Base-by-base conservation (phyloP, 1,140 invertebrate species). In the Brevipalpus yothersi region DNA sequence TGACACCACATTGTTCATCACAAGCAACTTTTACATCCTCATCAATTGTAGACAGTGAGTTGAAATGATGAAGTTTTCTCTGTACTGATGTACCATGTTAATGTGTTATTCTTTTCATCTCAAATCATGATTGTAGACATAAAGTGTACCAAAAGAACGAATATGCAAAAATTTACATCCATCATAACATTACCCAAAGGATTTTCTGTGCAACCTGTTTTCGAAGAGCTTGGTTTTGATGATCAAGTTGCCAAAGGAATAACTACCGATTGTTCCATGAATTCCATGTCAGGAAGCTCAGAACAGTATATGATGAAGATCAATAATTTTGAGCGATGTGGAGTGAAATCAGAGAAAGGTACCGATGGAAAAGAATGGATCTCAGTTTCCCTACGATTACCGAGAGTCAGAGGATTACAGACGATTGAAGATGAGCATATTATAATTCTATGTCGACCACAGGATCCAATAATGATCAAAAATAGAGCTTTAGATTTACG, bases 371-470 rank as follows among this genome's bases (percentile, higher is more conserved):
- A 45, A 41, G 62, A 65, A 13, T 70, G 68, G 68, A 60, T 69
- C 11, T 82, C 80, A 63, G 66, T 81, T 15, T 72, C 72, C 4
- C 40, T 82, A 1, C 70, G 80, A 45, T 78, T 82, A 65, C 79
- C 80, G 10, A 69, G 73, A 4, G 73, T 81, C 41, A 61, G 69
- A 10, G 79, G 78, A 2, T 66, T 82, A 41, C 75, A 73, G 66
- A 72, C 80, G n/a, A 74, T 73, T 0, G 75, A 79, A 53, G 80
- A 82, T 65, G 68, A 73, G 2, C 71, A 76, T 11, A 69, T 82
- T 12, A 77, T 75, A 23, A 69, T 82, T 41, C 75, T 78, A 62
- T 82, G 80, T 66, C 75, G 73, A 49, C 75, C 75, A 0, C 79
- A 80, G 61, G 76, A 80, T 21, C 72, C 72, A 45, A 72, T 75